These are phyloP conservation scores for Crenuchus spilurus DNA, from an alignment of 2,797 vertebrate species.

Conservation along the genomic window DNA sequence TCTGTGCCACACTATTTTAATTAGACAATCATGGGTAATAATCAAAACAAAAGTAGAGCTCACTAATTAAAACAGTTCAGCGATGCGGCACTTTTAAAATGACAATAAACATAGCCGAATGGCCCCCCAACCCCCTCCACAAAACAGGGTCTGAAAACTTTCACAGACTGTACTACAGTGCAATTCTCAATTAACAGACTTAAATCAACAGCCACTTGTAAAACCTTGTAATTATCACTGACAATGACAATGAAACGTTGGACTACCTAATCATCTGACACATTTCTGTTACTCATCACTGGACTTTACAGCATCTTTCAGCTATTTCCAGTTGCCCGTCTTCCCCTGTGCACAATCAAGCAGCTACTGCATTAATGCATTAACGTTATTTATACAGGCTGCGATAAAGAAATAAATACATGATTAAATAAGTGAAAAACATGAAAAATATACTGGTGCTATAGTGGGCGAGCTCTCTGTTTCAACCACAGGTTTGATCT, in stretches of 20 bases:
- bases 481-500: conserved; percentile 55
- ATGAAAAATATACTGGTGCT: conserved; percentile 40
- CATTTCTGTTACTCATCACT: neutral
- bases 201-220: neutral
- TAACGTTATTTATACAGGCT: conserved; percentile 16
- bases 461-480: conserved; percentile 53
- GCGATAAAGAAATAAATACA: conserved; percentile 33
- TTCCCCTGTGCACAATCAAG: neutral
- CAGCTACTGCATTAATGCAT: conserved; percentile 28
- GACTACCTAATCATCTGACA: neutral
- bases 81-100: conserved; percentile 76
- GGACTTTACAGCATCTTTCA: neutral
- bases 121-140: conserved; percentile 70
- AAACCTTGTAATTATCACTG: neutral
- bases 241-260: neutral
- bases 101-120: conserved; percentile 76
- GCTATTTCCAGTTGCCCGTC: conserved; percentile 8
- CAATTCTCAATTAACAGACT: neutral
- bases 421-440: conserved; percentile 5
- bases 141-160: conserved; percentile 28
- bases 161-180: neutral
- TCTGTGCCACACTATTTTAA: conserved; percentile 60
- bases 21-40: conserved; percentile 79
- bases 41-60: conserved; percentile 74
- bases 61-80: conserved; percentile 81